phyloP scores from a whole-genome alignment of 2,797 vertebrate species.

The Garrulus glandarius region DNA sequence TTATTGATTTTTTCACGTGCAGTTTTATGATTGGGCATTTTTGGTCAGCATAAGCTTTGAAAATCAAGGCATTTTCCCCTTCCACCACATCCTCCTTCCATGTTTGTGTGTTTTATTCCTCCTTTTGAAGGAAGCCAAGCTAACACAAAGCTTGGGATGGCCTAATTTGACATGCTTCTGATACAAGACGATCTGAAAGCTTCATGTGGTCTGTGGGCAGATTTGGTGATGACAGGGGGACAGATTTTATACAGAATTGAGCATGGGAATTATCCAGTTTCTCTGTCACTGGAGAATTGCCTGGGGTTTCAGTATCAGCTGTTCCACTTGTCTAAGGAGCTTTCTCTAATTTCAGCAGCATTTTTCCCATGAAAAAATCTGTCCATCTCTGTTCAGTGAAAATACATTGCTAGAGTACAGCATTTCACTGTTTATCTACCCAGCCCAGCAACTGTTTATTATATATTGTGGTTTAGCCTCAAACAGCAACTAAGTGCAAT shows the following conservation, averaged over 20 bases:
- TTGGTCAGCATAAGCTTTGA: background rate
- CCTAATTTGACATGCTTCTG: background rate
- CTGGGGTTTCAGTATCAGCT: background rate
- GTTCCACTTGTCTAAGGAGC: background rate
- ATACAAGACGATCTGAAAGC: background rate
- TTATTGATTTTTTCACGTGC: background rate
- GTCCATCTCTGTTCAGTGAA: background rate
- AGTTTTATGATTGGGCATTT: background rate
- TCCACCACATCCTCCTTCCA: background rate
- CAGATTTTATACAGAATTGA: background rate
- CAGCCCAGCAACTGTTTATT: background rate
- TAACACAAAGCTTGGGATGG: background rate
- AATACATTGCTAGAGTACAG: background rate
- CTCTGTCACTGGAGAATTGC: background rate
- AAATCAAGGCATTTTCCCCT: background rate
- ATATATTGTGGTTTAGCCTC: background rate
- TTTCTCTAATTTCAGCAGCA: background rate
- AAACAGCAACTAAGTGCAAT: background rate
- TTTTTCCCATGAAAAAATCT: background rate
- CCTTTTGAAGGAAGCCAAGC: background rate
- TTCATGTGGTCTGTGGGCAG: background rate
- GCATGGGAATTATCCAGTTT: background rate
- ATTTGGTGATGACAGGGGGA: background rate
- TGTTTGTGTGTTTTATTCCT: background rate
- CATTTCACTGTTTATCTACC: background rate